Evolutionary conservation across 2,888 invertebrate genomes (phyloP).

Genomic region (Tetanocera ferruginea): DNA sequence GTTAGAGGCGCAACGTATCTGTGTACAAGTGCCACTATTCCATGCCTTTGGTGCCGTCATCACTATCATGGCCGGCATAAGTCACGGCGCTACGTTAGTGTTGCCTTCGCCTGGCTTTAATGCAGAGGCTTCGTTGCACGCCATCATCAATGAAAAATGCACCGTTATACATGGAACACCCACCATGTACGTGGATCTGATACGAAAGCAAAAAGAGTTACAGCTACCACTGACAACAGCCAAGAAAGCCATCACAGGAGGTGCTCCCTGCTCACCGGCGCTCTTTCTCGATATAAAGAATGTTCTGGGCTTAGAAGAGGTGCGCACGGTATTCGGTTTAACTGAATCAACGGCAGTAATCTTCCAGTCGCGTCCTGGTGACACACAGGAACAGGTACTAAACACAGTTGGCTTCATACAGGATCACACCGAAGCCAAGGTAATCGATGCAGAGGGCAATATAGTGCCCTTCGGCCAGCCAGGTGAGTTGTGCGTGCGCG

Average conservation of each 20-base stretch:
- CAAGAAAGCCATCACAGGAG: conserved; percentile 78
- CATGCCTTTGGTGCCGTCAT: conserved; percentile 84
- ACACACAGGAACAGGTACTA: conserved; percentile 68
- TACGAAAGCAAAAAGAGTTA: conserved; percentile 72
- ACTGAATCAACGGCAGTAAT: conserved; percentile 73
- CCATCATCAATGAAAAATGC: conserved; percentile 80
- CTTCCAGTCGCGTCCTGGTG: conserved; percentile 72
- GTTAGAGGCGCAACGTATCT: conserved; percentile 69
- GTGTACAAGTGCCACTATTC: conserved; percentile 82
- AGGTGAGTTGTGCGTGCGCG: conserved; percentile 82
- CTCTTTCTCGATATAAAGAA: conserved; percentile 72
- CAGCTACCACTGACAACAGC: conserved; percentile 70
- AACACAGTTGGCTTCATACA: conserved; percentile 73
- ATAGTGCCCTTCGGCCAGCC: conserved; percentile 77
- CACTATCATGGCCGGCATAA: conserved; percentile 73
- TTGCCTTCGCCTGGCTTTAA: conserved; percentile 75
- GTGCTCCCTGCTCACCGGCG: conserved; percentile 78
- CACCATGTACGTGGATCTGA: conserved; percentile 87
- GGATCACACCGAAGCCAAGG: conserved; percentile 73
- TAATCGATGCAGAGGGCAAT: conserved; percentile 75
- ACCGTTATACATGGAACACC: conserved; percentile 83
- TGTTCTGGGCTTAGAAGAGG: conserved; percentile 69
- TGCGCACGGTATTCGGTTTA: conserved; percentile 74
- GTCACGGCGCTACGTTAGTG: conserved; percentile 75
- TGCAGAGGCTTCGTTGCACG: conserved; percentile 74